phyloP scores from a whole-genome alignment of 1,140 invertebrate genomes.

The Zaprionus ghesquierei region DNA sequence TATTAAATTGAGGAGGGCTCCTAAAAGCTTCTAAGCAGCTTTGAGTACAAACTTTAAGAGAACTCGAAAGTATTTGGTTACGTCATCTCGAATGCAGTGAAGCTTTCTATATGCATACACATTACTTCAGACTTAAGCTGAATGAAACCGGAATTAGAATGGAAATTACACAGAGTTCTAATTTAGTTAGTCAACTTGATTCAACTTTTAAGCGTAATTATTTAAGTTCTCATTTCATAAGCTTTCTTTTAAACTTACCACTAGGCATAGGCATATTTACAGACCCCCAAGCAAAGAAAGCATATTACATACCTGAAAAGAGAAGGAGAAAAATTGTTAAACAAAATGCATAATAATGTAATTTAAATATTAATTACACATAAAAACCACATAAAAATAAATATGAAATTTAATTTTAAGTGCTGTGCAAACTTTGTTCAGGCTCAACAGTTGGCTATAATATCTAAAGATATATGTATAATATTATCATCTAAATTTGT shows the following conservation, averaged over 20 bases:
- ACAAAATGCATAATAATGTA: background rate
- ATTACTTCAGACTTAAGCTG: too few relatives aligned
- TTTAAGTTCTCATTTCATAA: too few relatives aligned
- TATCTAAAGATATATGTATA: background rate
- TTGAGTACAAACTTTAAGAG: background rate
- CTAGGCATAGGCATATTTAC: background rate
- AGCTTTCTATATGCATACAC: too few relatives aligned
- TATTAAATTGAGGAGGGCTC: too few relatives aligned
- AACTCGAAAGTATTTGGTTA: background rate
- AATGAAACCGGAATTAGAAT: too few relatives aligned
- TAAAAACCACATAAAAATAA: background rate
- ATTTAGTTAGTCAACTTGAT: too few relatives aligned
- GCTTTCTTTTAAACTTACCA: constrained; percentile 12
- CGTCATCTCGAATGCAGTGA: too few relatives aligned
- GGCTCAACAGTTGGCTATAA: background rate
- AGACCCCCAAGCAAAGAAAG: background rate
- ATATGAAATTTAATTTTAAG: background rate
- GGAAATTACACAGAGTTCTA: too few relatives aligned
- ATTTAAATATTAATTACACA: background rate
- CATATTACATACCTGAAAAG: constrained; percentile 34
- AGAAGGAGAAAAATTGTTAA: background rate
- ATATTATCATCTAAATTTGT: background rate
- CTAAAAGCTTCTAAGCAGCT: too few relatives aligned
- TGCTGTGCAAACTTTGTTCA: background rate
- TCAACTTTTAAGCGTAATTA: too few relatives aligned